A percentile compares a stretch with the other conserved stretches of the same genome.
Conservation (phyloP, 2,888 invertebrate species). For the Lasioglossum villosulum region DNA sequence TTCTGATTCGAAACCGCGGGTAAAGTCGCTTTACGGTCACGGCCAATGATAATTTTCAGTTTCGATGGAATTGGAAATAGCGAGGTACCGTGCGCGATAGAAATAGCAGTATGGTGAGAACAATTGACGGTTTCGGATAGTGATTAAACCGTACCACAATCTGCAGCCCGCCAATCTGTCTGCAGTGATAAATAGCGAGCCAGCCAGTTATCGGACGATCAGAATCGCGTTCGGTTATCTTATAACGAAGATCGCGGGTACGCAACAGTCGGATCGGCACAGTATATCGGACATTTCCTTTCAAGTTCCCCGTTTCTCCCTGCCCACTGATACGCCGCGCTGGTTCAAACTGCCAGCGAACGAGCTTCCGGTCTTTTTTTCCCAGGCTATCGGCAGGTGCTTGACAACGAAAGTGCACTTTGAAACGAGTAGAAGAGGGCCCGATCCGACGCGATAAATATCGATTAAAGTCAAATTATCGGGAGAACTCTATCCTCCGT, state of each 20-base stretch:
- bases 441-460: conserved; percentile 40
- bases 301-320: not conserved
- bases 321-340: not conserved
- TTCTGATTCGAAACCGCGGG: not conserved
- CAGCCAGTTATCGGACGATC: not conserved
- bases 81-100: not conserved
- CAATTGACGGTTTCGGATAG: not conserved
- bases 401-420: conserved; percentile 41
- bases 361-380: conserved; percentile 13
- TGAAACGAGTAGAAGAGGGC: conserved; percentile 11
- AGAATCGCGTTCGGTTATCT: not conserved
- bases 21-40: not conserved
- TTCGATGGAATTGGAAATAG: not conserved
- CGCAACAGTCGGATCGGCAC: conserved; percentile 2
- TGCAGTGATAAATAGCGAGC: not conserved
- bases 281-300: not conserved
- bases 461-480: conserved; percentile 50
- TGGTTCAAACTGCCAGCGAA: not conserved
- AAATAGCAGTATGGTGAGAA: not conserved
- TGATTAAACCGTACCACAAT: not conserved
- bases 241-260: conserved; percentile 6
- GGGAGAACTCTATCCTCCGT: conserved; percentile 15
- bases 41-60: not conserved
- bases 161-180: not conserved
- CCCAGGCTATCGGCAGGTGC: conserved; percentile 12